Base-by-base conservation (phyloP, 2,888 invertebrate species). In the Mycalesis mineus region DNA sequence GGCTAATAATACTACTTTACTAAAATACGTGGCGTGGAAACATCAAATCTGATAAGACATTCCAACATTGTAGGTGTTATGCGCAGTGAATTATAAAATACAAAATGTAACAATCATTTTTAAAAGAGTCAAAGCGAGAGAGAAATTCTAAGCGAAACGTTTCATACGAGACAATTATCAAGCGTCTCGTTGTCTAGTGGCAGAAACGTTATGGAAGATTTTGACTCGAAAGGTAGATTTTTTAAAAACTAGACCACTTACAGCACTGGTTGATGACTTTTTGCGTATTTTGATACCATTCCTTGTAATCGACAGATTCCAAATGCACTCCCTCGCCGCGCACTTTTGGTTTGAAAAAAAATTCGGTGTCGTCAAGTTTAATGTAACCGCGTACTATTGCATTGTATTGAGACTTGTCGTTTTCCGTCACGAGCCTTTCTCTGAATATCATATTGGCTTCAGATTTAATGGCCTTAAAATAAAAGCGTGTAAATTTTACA, bases 391-490 rank as follows among this genome's bases (percentile, higher is more conserved):
- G 88, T 0, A 94, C 76, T 57, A 96, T 92, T 9, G 85, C 77
- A 66, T 92, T 92, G 71, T 94, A 95, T 70, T 91, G 90, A n/a
- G 82, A 78, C 57, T 91, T 91, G 62, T 96, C 94, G 22, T 93
- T 92, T 5, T 91, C 87, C 15, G 91, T 91, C 1, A 93, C 91
- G 17, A 97, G 83, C 66, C 94, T 91, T 74, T 96, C 95, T 65
- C 92, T 91, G 79, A 97, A 97, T 72, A 95, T 91, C 60, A 93
- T 88, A 57, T 92, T 84, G 1, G 94, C 93, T 91, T 97, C 97
- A 67, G 96, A 93, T 31, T 91, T 84, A 66, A 95, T 88, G 2
- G 94, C 92, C 93, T 95, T 77, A 33, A 61, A 74, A 36, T 58
- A 57, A 58, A 63, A 57, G 15, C 22, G 11, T n/a, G 22, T 3